A percentile compares a stretch with the other conserved stretches of the same genome.
These are phyloP conservation scores for Hyperopisus bebe DNA, from an alignment of 2,113 vertebrate species.

Conservation along the genomic window DNA sequence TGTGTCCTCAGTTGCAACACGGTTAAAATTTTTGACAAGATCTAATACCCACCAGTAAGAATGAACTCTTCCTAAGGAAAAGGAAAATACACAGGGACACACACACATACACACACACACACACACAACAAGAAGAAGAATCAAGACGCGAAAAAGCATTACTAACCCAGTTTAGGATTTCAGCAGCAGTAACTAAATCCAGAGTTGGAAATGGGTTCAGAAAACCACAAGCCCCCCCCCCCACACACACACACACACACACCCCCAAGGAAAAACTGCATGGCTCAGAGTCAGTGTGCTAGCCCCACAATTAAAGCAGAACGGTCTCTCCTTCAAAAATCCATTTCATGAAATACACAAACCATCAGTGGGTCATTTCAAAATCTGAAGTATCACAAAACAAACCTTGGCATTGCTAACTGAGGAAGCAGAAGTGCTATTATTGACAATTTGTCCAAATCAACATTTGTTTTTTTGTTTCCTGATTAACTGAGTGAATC, in stretches of 20 bases:
- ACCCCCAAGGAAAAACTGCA: not conserved
- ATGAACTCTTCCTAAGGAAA: not conserved
- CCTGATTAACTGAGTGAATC: not conserved
- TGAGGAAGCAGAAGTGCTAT: not conserved
- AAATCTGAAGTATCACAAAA: not conserved
- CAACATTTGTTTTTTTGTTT: not conserved
- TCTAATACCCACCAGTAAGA: not conserved
- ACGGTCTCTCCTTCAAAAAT: not conserved
- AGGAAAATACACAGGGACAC: not conserved
- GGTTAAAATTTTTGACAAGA: not conserved
- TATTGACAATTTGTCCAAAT: not conserved
- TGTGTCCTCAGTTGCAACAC: not conserved
- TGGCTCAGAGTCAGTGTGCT: not conserved
- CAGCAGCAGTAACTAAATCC: conserved; percentile 18
- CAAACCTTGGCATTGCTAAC: not conserved
- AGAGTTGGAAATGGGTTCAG: not conserved
- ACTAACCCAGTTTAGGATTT: not conserved
- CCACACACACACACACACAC: not conserved
- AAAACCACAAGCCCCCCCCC: not conserved
- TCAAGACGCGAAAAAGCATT: not conserved
- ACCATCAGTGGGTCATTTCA: not conserved
- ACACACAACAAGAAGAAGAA: not conserved
- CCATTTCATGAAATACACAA: not conserved
- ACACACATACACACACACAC: not conserved
- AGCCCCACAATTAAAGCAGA: not conserved